Base-by-base conservation (phyloP, 2,797 vertebrate genomes). In the Heteromormyrus szaboi region DNA sequence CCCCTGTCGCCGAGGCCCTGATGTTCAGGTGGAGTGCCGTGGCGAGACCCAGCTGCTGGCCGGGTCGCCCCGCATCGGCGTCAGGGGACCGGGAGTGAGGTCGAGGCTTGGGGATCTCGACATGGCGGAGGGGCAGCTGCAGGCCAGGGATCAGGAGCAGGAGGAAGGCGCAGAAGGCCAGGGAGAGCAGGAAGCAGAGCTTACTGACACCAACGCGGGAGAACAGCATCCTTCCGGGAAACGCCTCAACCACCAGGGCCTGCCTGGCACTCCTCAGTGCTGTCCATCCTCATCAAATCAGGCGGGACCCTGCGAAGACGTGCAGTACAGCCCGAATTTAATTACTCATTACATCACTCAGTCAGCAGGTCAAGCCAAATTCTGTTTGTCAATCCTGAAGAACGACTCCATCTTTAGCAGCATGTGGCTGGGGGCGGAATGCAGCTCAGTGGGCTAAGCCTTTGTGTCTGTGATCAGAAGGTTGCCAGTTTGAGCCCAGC, bases 151-250 rank as follows among this genome's bases (percentile, higher is more conserved):
- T 94, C 62, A 97, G 93, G 33, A 98, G 93, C 12, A 98, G 93
- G 41, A 98, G 93, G 44, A 97, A 91, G 54, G 96, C 96, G 25
- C 96, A 97, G 89, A 97, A 92, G 0, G 92, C 95, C 0, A 97
- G 92, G n/a, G 96, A 96, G 87, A 97, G 94, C 92, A 97, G 94
- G 92, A 98, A 97, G 94, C 97, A 97, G 91, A 93, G 94, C 92
- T 96, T 97, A 92, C 96, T 97, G 89, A 96, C 93, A 87, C 95
- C 94, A 72, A 96, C 90, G 37, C 95, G 94, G 59, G 95, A 95
- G 90, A 95, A 92, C 92, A 94, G 95, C 97, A 98, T 98, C 92
- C 95, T 97, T 94, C 91, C 7, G 50, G 6, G 89, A 9, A 54
- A 88, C 91, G 89, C 88, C 90, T 95, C 93, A 96, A 96, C 96